phyloP scores from a whole-genome alignment of 2,888 invertebrate species.

The Hemicrepidius hirtus region DNA sequence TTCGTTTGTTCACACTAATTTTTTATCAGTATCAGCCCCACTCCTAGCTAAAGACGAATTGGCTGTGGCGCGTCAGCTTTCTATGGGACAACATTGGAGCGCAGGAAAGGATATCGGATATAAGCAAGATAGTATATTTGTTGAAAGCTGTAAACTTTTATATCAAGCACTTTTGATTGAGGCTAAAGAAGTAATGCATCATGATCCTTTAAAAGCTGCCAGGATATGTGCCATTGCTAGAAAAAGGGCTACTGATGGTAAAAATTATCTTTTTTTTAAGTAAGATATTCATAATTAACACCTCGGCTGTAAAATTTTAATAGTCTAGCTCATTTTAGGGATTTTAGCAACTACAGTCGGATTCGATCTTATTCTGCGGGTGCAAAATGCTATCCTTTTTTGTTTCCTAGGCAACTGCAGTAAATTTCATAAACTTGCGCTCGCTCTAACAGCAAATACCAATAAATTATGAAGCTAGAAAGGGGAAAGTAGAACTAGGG shows the following conservation, averaged over 20 bases:
- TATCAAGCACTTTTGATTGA: conserved; percentile 71
- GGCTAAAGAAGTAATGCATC: conserved; percentile 67
- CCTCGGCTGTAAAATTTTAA: not conserved
- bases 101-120: conserved; percentile 66
- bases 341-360: no score
- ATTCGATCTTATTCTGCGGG: no score
- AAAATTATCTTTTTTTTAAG: conserved; percentile 4
- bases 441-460: no score
- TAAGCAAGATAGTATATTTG: conserved; percentile 69
- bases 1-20: no score
- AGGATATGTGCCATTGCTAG: conserved; percentile 73
- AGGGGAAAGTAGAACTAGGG: no score
- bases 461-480: no score
- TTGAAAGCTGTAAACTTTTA: conserved; percentile 71
- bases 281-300: not conserved
- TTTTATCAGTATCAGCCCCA: conserved; percentile 57
- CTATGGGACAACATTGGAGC: conserved; percentile 69
- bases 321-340: no score
- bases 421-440: no score
- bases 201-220: conserved; percentile 72
- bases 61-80: conserved; percentile 58
- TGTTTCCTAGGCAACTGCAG: no score
- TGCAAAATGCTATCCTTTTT: no score
- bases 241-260: conserved; percentile 74
- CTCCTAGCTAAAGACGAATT: conserved; percentile 62